Evolutionary conservation across 1,140 invertebrate species (phyloP).

Genomic region (Rhyzopertha dominica): DNA sequence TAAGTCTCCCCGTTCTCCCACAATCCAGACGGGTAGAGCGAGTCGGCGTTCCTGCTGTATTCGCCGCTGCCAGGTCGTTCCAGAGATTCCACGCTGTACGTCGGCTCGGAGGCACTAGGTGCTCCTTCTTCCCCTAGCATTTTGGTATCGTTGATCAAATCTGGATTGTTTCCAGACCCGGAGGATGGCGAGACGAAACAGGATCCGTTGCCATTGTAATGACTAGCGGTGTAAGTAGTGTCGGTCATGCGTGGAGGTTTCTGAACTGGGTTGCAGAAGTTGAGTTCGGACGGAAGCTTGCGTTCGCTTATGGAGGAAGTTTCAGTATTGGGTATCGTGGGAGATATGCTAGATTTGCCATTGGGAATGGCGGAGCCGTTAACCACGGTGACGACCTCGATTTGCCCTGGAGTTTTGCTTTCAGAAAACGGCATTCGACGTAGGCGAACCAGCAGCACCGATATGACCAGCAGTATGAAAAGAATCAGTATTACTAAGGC

Average conservation of each 20-base stretch:
- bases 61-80: slow-evolving; percentile 59
- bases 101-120: slow-evolving; percentile 22
- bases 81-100: slow-evolving; percentile 23
- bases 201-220: slow-evolving; percentile 56
- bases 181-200: slow-evolving; percentile 64
- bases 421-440: slow-evolving; percentile 64
- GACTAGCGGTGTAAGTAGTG: slow-evolving; percentile 56
- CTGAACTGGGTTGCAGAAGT: slow-evolving; percentile 60
- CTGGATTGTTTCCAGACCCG: slow-evolving; percentile 70
- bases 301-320: slow-evolving; percentile 46
- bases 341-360: slow-evolving; percentile 43
- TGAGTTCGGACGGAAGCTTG: slow-evolving; percentile 46
- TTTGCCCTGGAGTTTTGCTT: slow-evolving; percentile 67
- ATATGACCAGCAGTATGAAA: slow-evolving; percentile 66
- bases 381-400: slow-evolving; percentile 62
- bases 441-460: slow-evolving; percentile 66
- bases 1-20: slow-evolving; percentile 53
- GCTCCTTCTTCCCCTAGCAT: slow-evolving; percentile 49
- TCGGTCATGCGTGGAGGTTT: slow-evolving; percentile 64
- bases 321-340: slow-evolving; percentile 47
- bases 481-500: slow-evolving; percentile 74
- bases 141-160: slow-evolving; percentile 74
- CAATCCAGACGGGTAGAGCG: slow-evolving; percentile 64
- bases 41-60: slow-evolving; percentile 64
- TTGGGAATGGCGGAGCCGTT: slow-evolving; percentile 50